These are phyloP conservation scores for Theropithecus gelada DNA, from an alignment of 2,113 vertebrate species.

Conservation along the genomic window DNA sequence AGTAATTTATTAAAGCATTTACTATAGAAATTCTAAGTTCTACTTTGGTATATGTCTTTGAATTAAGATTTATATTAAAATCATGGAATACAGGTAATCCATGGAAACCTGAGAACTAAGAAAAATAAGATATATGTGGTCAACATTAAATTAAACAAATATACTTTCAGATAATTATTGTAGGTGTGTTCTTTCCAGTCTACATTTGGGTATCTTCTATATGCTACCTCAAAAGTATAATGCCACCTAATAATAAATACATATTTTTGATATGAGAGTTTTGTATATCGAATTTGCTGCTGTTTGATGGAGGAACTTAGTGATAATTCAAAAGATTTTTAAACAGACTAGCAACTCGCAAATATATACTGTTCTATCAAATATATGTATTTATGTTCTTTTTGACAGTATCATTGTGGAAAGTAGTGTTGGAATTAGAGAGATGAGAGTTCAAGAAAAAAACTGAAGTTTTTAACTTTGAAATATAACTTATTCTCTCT, in stretches of 20 bases:
- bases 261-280: neutral
- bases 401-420: neutral
- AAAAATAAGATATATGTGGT: neutral
- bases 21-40: neutral
- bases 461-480: neutral
- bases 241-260: neutral
- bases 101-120: neutral
- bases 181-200: neutral
- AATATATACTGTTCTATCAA: neutral
- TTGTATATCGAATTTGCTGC: neutral
- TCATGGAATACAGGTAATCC: neutral
- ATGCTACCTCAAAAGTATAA: neutral
- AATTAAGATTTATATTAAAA: constrained; percentile 22
- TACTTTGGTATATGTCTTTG: neutral
- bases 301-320: neutral
- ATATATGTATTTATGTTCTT: neutral
- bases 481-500: neutral
- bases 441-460: neutral
- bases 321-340: neutral
- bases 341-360: neutral
- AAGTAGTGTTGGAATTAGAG: neutral
- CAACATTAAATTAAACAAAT: neutral
- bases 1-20: neutral
- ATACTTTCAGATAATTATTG: neutral
- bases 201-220: neutral